Conservation (phyloP, 2,888 invertebrate species). For the Eugnorisma glareosa region DNA sequence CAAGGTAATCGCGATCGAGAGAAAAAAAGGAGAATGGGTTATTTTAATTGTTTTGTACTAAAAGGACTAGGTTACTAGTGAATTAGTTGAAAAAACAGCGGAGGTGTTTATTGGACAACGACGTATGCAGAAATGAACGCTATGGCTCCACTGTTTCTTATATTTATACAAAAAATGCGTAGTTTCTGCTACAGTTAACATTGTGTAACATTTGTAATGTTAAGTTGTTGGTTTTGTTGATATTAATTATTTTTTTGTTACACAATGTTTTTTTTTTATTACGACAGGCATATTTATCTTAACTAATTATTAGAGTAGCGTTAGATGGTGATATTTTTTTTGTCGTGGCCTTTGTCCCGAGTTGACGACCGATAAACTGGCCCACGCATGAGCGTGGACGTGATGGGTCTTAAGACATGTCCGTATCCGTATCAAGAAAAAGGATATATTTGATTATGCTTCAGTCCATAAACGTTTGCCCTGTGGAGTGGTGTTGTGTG, state of each 20-base stretch:
- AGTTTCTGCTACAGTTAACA: slow-evolving; percentile 48
- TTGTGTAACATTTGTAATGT: slow-evolving; percentile 52
- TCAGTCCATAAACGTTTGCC: background rate
- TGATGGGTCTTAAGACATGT: background rate
- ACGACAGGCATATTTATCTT: slow-evolving; percentile 29
- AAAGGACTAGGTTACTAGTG: slow-evolving; percentile 51
- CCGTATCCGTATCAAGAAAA: background rate
- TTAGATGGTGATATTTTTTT: slow-evolving; percentile 21
- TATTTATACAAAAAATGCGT: slow-evolving; percentile 72
- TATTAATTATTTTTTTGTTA: slow-evolving; percentile 32
- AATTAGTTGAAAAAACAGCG: slow-evolving; percentile 52
- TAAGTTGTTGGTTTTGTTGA: slow-evolving; percentile 45
- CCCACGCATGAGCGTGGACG: slow-evolving; percentile 4
- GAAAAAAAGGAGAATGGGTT: slow-evolving; percentile 71
- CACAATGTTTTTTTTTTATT: slow-evolving; percentile 46
- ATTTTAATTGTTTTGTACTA: slow-evolving; percentile 50
- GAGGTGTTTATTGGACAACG: slow-evolving; percentile 66
- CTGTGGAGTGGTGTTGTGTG: background rate
- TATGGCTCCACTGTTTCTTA: slow-evolving; percentile 54
- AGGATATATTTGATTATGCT: background rate
- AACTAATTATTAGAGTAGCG: slow-evolving; percentile 38
- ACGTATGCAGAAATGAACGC: slow-evolving; percentile 67
- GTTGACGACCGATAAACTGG: slow-evolving; percentile 18
- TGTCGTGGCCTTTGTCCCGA: slow-evolving; percentile 46
- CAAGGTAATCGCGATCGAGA: slow-evolving; percentile 82